These are phyloP conservation scores for Agapostemon virescens DNA, from an alignment of 2,888 invertebrate genomes.

Conservation along the genomic window DNA sequence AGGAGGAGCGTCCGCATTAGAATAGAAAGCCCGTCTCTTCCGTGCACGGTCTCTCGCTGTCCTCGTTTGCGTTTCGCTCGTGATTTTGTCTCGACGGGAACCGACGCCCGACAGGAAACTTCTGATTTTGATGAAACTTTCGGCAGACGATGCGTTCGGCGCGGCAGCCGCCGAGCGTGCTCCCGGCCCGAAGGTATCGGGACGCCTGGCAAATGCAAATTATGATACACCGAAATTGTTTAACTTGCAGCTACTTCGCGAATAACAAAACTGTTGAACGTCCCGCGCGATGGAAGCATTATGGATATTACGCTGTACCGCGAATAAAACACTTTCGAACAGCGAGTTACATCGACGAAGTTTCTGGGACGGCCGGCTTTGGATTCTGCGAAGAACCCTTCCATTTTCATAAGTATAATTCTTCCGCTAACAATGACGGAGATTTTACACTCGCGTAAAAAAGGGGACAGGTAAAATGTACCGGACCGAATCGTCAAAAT, in stretches of 20 bases:
- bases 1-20: background rate
- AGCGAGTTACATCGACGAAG: background rate
- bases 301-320: background rate
- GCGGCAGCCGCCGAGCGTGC: background rate
- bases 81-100: background rate
- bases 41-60: too few species aligned
- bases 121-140: conserved; percentile 16
- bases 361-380: background rate
- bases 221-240: conserved; percentile 7
- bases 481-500: background rate
- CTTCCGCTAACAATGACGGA: background rate
- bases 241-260: background rate
- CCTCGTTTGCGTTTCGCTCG: background rate
- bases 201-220: background rate
- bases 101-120: background rate
- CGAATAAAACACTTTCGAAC: background rate
- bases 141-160: background rate
- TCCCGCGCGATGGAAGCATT: background rate
- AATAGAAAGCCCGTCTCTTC: background rate
- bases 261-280: background rate
- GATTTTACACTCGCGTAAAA: background rate
- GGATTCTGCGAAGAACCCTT: too few species aligned
- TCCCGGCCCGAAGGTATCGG: background rate
- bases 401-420: background rate
- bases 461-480: background rate